Base-by-base conservation (phyloP, 2,113 vertebrate genomes). In the Gopherus flavomarginatus region DNA sequence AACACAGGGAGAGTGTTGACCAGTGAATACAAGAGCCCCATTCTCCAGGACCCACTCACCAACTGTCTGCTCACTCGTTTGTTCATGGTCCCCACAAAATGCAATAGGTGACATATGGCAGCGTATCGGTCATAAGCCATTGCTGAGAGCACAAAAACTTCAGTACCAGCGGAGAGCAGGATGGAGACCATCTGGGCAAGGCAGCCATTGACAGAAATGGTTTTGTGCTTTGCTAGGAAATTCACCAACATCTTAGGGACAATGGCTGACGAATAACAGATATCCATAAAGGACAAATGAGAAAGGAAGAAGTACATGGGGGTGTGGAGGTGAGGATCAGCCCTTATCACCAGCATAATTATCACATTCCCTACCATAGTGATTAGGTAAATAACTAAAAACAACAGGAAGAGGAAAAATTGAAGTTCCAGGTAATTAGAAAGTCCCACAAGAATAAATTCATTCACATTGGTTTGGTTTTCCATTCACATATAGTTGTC, bases 71-170 rank as follows among this genome's bases (percentile, higher is more conserved):
- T 95, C 19, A 85, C 35, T 47, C 50, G 96, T n/a, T 26, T 85
- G 38, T 24, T 92, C 95, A 96, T 95, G 12, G 95, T 94, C 31
- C 54, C 62, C 10, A 77, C 50, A 22, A 96, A 97, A 26, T 87
- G 90, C 79, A 97, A 6, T 1, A 95, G 97, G 56, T 92, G 94
- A 26, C 97, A 97, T 82, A 97, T 97, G 5, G 97, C 95, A 9
- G 95, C 11, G 3, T 97, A 97, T 16, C 59, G 59, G 47, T 97
- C 97, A 85, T 97, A 97, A 26, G 96, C 97, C 97, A 97, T 97
- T 1, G 29, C 90, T n/a, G 97, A 50, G 80, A 96, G 69, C 27
- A 97, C 86, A 31, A 96, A 96, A 90, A 96, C 97, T 90, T 96
- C 97, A 17, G 92, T 96, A 35, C 90, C 14, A 17, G 94, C 90